These are phyloP conservation scores for Gallinago jamesoni DNA, from an alignment of 2,113 vertebrate genomes.

Conservation along the genomic window DNA sequence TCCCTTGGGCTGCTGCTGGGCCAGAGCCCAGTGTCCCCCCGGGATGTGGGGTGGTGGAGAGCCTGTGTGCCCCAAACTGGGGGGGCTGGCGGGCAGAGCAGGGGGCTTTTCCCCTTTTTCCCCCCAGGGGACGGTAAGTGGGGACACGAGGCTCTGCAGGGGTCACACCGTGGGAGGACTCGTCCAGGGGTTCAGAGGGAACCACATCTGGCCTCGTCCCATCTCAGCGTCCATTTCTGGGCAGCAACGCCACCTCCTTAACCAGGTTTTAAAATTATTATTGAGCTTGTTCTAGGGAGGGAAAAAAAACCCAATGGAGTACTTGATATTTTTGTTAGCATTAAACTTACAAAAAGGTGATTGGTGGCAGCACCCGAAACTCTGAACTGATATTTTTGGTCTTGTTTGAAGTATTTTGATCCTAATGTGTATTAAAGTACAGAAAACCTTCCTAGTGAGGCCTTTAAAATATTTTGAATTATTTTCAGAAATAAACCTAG, in stretches of 20 bases:
- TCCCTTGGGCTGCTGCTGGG: neutral
- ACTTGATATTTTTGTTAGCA: neutral
- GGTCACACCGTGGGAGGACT: neutral
- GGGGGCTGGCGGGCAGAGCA: neutral
- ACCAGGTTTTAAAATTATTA: neutral
- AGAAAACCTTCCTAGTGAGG: neutral
- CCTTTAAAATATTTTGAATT: neutral
- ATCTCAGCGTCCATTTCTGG: neutral
- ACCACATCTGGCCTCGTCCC: accelerated
- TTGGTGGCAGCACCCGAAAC: neutral
- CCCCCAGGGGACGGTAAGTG: accelerated
- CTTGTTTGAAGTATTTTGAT: neutral
- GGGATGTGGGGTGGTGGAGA: neutral
- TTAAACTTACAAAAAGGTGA: neutral
- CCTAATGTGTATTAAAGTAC: neutral
- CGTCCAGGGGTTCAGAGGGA: neutral
- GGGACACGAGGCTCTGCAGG: accelerated
- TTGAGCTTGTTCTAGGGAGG: neutral
- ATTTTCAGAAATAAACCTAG: neutral
- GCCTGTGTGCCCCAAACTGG: neutral
- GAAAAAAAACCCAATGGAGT: neutral
- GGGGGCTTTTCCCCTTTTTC: neutral
- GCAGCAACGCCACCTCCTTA: neutral
- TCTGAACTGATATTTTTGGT: neutral
- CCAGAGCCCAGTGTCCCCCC: neutral